phyloP scores from a whole-genome alignment of 2,113 vertebrate species.

The crab-eating macaque (Macaca fascicularis) region DNA sequence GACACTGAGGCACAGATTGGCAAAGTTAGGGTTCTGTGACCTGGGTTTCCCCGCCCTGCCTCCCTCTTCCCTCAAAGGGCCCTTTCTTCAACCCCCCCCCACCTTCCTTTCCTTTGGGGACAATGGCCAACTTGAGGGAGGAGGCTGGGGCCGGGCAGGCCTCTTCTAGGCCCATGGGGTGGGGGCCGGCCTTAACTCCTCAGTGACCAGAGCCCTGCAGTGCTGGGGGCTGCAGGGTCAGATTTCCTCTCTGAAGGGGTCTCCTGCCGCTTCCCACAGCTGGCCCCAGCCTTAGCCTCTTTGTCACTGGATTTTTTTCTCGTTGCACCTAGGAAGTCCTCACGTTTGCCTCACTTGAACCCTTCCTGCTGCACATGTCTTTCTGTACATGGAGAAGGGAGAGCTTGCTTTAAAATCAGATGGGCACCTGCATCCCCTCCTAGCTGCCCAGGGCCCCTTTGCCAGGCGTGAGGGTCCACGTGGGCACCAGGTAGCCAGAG shows the following conservation, averaged over 20 bases:
- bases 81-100: background rate
- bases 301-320: too few species aligned
- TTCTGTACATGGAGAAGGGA: accelerated
- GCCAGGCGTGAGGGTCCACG: too few species aligned
- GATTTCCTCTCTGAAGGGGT: background rate
- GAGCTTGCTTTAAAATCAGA: background rate
- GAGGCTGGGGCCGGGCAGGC: background rate
- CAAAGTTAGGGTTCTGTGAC: background rate
- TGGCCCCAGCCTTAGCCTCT: accelerated
- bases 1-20: background rate
- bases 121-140: background rate
- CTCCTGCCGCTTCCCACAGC: background rate
- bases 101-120: background rate
- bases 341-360: background rate
- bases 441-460: background rate
- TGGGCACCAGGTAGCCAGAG: background rate
- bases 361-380: accelerated
- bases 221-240: accelerated
- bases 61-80: background rate
- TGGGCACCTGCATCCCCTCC: background rate
- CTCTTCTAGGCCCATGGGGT: too few species aligned
- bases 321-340: accelerated
- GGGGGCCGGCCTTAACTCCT: background rate
- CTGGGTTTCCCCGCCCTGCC: accelerated
- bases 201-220: background rate